Percentiles rank a stretch among this genome's conserved stretches.
phyloP scores from a whole-genome alignment of 2,888 invertebrate species.

The Scaptomyza parva region DNA sequence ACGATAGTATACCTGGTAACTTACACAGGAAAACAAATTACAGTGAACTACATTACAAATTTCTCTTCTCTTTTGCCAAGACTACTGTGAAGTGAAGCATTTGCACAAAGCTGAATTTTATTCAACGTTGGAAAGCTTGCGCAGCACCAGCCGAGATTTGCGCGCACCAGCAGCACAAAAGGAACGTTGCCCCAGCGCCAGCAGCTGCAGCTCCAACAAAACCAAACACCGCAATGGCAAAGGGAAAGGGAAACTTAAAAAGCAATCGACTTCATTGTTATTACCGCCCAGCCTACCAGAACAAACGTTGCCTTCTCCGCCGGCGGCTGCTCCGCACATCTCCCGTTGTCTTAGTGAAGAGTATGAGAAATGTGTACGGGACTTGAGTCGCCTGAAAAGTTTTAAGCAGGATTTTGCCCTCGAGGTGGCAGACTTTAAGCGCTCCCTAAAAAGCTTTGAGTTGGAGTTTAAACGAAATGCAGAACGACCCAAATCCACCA shows the following conservation, averaged over 20 bases:
- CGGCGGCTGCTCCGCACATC: slow-evolving; percentile 13
- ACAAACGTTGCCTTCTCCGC: not conserved
- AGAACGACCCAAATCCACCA: slow-evolving; percentile 55
- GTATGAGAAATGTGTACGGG: slow-evolving; percentile 65
- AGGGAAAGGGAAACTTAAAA: slow-evolving; percentile 52
- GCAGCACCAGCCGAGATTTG: slow-evolving; percentile 78
- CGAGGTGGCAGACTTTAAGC: slow-evolving; percentile 73
- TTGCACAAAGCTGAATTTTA: slow-evolving; percentile 91
- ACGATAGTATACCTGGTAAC: slow-evolving; percentile 89
- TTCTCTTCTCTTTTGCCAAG: slow-evolving; percentile 71
- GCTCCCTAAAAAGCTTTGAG: slow-evolving; percentile 70
- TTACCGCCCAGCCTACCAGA: slow-evolving; percentile 25
- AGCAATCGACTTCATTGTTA: slow-evolving; percentile 32
- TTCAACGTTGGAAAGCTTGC: slow-evolving; percentile 87
- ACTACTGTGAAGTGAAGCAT: slow-evolving; percentile 91
- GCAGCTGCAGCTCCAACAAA: slow-evolving; percentile 38
- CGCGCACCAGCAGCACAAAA: slow-evolving; percentile 46
- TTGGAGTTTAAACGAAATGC: slow-evolving; percentile 59
- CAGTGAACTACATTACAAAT: too few relatives aligned
- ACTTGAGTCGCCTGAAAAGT: slow-evolving; percentile 62
- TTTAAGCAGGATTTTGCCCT: slow-evolving; percentile 71
- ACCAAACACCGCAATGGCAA: slow-evolving; percentile 55
- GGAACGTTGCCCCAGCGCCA: slow-evolving; percentile 54
- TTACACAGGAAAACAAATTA: not conserved
- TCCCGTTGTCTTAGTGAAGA: slow-evolving; percentile 62